Conservation (phyloP, 2,797 vertebrate genomes). For the Chloroceryle inda region DNA sequence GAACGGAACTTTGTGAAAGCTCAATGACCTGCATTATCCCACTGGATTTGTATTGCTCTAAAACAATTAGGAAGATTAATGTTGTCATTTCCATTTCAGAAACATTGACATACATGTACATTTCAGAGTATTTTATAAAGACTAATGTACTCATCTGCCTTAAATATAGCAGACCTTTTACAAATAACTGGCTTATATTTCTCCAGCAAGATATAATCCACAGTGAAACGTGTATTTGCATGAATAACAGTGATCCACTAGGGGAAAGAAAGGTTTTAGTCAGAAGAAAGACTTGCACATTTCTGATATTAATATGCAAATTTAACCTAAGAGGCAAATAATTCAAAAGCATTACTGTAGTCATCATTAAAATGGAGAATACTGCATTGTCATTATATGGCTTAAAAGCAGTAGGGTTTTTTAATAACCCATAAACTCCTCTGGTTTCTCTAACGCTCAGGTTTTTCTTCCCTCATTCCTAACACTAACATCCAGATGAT, state of each 20-base stretch:
- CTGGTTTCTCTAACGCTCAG: not conserved
- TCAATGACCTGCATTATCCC: not conserved
- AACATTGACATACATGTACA: not conserved
- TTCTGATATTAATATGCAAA: conserved; percentile 16
- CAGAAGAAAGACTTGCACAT: not conserved
- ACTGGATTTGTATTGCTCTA: not conserved
- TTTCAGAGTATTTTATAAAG: conserved; percentile 24
- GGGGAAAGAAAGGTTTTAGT: conserved; percentile 10
- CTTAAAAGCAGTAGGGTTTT: not conserved
- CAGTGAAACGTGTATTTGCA: conserved; percentile 12
- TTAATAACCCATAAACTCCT: not conserved
- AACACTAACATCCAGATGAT: not conserved
- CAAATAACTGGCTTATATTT: not conserved
- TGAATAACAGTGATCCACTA: not conserved
- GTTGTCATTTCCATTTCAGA: not conserved
- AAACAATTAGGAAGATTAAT: conserved; percentile 42
- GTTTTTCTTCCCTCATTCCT: not conserved
- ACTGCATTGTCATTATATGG: not conserved
- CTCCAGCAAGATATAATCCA: conserved; percentile 10
- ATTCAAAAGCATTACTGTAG: conserved; percentile 8
- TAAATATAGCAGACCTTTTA: not conserved
- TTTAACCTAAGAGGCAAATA: conserved; percentile 21
- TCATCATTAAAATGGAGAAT: conserved; percentile 6
- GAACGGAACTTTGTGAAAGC: not conserved
- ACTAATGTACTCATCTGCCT: not conserved